phyloP scores from a whole-genome alignment of 2,113 vertebrate genomes.

The Sitta europaea region DNA sequence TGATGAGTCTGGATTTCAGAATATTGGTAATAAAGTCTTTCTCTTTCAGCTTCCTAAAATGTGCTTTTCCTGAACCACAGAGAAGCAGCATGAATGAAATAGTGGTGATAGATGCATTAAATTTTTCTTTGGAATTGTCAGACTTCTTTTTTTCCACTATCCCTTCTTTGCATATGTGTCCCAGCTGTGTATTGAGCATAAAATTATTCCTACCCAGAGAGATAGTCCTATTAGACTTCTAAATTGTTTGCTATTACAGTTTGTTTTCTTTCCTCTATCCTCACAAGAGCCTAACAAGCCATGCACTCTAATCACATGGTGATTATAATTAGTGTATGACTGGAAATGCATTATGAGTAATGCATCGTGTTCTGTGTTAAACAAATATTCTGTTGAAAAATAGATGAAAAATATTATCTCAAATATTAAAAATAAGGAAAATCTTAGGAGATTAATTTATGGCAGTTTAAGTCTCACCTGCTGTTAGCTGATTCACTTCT shows the following conservation, averaged over 20 bases:
- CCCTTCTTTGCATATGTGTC: not conserved
- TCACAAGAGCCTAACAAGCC: not conserved
- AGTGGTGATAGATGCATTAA: not conserved
- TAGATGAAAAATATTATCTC: not conserved
- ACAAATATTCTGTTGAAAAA: not conserved
- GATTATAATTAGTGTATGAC: not conserved
- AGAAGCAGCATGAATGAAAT: not conserved
- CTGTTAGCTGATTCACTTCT: not conserved
- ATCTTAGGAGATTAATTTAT: not conserved
- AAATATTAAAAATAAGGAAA: not conserved
- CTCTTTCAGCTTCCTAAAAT: not conserved
- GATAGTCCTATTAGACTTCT: not conserved
- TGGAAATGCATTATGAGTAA: not conserved
- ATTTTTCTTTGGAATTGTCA: not conserved
- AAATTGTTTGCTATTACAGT: not conserved
- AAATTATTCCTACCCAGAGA: constrained; percentile 23
- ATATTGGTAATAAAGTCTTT: not conserved
- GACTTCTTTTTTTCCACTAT: not conserved
- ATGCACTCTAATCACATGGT: not conserved
- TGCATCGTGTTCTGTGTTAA: not conserved
- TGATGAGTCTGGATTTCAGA: not conserved
- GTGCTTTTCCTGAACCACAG: not conserved
- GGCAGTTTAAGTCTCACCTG: not conserved
- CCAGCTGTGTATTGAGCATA: not conserved
- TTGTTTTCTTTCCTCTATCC: constrained; percentile 7